phyloP scores from a whole-genome alignment of 1,140 invertebrate species.

The Andrena cerasifolii region DNA sequence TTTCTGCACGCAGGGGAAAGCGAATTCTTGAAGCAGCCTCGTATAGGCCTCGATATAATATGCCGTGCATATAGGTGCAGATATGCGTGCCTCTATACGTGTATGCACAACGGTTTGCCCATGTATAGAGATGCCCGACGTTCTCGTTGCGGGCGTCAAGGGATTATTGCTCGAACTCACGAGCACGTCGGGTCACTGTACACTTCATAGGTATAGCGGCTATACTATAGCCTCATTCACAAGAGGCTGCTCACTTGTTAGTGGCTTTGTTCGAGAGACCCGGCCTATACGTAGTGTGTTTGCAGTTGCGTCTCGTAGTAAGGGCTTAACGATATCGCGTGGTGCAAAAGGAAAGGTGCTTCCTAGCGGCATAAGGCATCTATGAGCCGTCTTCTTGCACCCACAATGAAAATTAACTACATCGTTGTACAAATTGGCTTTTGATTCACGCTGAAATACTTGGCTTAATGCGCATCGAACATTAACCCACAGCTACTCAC shows the following conservation, averaged over 20 bases:
- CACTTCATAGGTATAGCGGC: slow-evolving; percentile 50
- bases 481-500: no score
- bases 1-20: slow-evolving; percentile 36
- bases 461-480: no score
- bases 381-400: no score
- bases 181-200: slow-evolving; percentile 58
- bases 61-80: slow-evolving; percentile 1
- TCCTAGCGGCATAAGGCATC: no score
- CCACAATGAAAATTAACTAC: slow-evolving; percentile 24
- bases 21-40: slow-evolving; percentile 33
- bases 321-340: slow-evolving; percentile 29
- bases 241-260: slow-evolving; percentile 44
- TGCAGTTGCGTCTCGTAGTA: slow-evolving; percentile 10
- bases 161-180: slow-evolving; percentile 62
- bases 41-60: slow-evolving; percentile 41
- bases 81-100: background rate
- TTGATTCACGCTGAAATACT: background rate
- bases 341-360: background rate
- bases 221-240: slow-evolving; percentile 58
- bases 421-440: background rate
- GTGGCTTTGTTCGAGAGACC: slow-evolving; percentile 39
- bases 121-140: slow-evolving; percentile 16
- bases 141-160: slow-evolving; percentile 58
- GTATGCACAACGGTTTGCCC: background rate
- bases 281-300: background rate